phyloP scores from a whole-genome alignment of 2,888 invertebrate genomes.

The Volucella inanis region DNA sequence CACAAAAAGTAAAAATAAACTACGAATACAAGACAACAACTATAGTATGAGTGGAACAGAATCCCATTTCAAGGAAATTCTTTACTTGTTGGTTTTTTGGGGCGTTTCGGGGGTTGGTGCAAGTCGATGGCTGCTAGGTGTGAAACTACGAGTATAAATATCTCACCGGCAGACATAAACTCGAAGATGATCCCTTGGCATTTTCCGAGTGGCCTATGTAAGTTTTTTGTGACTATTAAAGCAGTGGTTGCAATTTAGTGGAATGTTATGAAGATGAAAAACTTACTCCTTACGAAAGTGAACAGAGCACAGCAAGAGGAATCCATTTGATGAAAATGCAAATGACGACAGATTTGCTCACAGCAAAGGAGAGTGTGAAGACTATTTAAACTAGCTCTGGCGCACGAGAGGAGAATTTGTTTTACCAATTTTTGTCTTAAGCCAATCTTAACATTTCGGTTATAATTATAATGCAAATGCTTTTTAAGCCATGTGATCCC shows the following conservation, averaged over 20 bases:
- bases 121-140: constrained; percentile 17
- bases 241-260: neutral
- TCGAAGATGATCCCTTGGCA: constrained; percentile 59
- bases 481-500: too few relatives aligned
- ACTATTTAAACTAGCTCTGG: too few relatives aligned
- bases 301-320: constrained; percentile 2
- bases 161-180: constrained; percentile 18
- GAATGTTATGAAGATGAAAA: constrained; percentile 32
- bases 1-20: constrained; percentile 23
- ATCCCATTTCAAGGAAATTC: constrained; percentile 36
- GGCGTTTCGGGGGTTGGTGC: neutral
- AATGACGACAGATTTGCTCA: constrained; percentile 11
- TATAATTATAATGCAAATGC: too few relatives aligned
- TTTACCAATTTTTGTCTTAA: too few relatives aligned
- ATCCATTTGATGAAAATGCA: constrained; percentile 13
- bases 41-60: constrained; percentile 13
- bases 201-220: constrained; percentile 41
- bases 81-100: constrained; percentile 3
- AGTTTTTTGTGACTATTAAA: neutral
- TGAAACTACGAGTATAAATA: constrained; percentile 37
- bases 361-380: neutral
- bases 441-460: too few relatives aligned
- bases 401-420: too few relatives aligned
- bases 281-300: constrained; percentile 26
- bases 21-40: constrained; percentile 6